Percentiles rank a stretch among this genome's conserved stretches.
phyloP scores from a whole-genome alignment of 2,797 vertebrate genomes.

The Dromococcyx pavoninus region DNA sequence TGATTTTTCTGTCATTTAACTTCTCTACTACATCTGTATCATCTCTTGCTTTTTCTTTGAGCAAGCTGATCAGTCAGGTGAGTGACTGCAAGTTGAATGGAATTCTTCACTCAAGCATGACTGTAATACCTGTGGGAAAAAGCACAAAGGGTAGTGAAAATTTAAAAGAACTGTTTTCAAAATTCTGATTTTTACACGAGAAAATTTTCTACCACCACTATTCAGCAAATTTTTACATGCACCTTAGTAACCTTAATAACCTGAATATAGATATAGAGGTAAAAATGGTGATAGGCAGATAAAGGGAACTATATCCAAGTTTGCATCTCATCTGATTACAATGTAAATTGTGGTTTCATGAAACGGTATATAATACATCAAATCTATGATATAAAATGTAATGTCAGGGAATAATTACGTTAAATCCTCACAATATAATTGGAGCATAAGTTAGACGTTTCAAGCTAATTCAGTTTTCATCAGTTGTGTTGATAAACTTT shows the following conservation, averaged over 20 bases:
- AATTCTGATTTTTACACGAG: background rate
- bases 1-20: constrained; percentile 45
- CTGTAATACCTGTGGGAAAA: background rate
- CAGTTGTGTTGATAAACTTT: background rate
- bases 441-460: background rate
- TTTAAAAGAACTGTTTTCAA: background rate
- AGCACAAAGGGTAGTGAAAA: background rate
- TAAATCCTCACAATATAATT: background rate
- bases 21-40: background rate
- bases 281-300: background rate
- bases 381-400: background rate
- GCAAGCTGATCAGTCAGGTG: background rate
- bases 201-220: background rate
- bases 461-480: background rate
- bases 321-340: background rate
- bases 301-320: background rate
- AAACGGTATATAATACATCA: background rate
- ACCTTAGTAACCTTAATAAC: background rate
- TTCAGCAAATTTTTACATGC: background rate
- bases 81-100: background rate
- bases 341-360: background rate
- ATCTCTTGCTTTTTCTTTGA: background rate
- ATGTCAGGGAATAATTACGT: background rate
- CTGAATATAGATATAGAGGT: background rate
- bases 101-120: constrained; percentile 5